phyloP scores from a whole-genome alignment of 2,888 invertebrate species.

The Crocallis elinguaria region DNA sequence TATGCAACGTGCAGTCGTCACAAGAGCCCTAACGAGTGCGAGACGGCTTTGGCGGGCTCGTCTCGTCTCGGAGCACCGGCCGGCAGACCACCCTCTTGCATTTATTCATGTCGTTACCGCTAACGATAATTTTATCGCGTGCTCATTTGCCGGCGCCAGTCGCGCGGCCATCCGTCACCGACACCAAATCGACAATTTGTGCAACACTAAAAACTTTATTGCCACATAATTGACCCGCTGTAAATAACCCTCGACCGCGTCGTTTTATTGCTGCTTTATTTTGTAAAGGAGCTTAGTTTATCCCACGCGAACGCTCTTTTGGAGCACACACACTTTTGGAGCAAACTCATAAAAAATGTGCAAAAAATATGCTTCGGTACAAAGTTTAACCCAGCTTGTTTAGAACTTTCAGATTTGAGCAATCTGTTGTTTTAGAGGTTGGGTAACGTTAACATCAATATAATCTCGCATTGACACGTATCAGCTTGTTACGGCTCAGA shows the following conservation, averaged over 20 bases:
- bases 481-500: too few species aligned
- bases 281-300: constrained; percentile 43
- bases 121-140: constrained; percentile 86
- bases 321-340: constrained; percentile 14
- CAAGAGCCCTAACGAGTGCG: constrained; percentile 77
- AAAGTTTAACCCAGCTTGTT: constrained; percentile 10
- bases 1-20: constrained; percentile 55
- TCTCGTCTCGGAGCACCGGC: constrained; percentile 57
- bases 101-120: constrained; percentile 86
- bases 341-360: constrained; percentile 10
- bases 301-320: constrained; percentile 17
- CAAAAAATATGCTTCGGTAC: constrained; percentile 14
- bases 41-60: constrained; percentile 48
- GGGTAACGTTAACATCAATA: too few species aligned
- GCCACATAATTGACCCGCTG: constrained; percentile 80
- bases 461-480: too few species aligned
- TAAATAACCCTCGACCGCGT: constrained; percentile 65
- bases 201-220: constrained; percentile 83
- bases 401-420: constrained; percentile 6
- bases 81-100: constrained; percentile 80
- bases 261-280: constrained; percentile 61
- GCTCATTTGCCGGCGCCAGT: constrained; percentile 84
- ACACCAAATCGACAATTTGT: constrained; percentile 82
- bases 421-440: constrained; percentile 6
- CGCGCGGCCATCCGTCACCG: constrained; percentile 81